Conservation (phyloP, 2,888 invertebrate genomes). For the Antheraea assamensis region DNA sequence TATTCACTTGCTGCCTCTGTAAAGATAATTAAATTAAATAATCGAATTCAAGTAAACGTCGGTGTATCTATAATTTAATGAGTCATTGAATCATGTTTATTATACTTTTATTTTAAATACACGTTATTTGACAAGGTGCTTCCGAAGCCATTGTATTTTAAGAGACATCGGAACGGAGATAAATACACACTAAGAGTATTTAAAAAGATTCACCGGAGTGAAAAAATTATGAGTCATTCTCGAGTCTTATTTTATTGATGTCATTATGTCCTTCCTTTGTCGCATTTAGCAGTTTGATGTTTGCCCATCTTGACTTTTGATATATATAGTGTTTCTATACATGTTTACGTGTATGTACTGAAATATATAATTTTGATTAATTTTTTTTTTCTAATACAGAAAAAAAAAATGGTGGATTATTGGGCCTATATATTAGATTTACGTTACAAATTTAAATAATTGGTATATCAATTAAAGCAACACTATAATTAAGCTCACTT, state of each 20-base stretch:
- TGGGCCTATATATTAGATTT: not conserved
- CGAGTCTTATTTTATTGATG: conserved; percentile 54
- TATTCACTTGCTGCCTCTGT: not conserved
- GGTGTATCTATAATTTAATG: not conserved
- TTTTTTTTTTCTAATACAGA: not conserved
- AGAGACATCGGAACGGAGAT: conserved; percentile 52
- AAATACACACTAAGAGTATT: conserved; percentile 57
- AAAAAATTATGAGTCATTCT: conserved; percentile 50
- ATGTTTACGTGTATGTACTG: conserved; percentile 10
- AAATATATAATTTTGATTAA: not conserved
- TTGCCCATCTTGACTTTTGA: conserved; percentile 53
- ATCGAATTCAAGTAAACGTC: not conserved
- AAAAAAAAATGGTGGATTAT: not conserved
- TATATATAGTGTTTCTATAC: conserved; percentile 49
- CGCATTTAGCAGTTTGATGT: conserved; percentile 53
- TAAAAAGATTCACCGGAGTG: conserved; percentile 61
- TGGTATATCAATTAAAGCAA: too few species aligned
- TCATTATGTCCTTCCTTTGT: conserved; percentile 66
- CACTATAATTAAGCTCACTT: too few species aligned
- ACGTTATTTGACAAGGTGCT: conserved; percentile 49
- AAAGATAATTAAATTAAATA: not conserved
- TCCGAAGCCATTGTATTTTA: conserved; percentile 56
- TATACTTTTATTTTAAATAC: not conserved
- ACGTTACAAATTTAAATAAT: too few species aligned
- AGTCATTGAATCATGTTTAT: not conserved